Evolutionary conservation across 2,113 vertebrate species (phyloP).

Genomic region (Willisornis vidua): DNA sequence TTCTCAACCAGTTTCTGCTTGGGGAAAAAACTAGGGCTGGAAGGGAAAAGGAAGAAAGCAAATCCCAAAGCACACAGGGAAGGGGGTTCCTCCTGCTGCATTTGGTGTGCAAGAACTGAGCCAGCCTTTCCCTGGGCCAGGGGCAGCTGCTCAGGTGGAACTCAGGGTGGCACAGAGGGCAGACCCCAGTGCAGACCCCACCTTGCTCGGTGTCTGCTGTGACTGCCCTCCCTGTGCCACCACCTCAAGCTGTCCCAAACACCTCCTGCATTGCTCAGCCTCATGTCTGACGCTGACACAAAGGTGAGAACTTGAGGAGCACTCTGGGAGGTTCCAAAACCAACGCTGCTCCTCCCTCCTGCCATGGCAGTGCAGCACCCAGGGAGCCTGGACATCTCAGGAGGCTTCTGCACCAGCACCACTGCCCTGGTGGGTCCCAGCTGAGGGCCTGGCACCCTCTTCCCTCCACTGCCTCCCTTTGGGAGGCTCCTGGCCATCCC

Average conservation of each 20-base stretch:
- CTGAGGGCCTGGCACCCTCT: not conserved
- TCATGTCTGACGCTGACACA: rapidly evolving
- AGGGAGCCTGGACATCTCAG: not conserved
- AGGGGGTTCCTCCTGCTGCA: not conserved
- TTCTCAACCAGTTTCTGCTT: not conserved
- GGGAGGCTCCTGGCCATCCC: too few relatives aligned
- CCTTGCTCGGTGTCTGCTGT: rapidly evolving
- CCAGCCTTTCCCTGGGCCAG: not conserved
- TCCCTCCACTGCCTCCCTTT: not conserved
- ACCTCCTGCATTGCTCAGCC: not conserved
- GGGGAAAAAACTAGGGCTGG: not conserved
- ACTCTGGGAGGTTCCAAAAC: not conserved
- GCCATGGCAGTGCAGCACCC: not conserved
- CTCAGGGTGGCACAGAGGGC: not conserved
- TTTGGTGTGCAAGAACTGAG: not conserved
- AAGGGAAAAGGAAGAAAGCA: not conserved
- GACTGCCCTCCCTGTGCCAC: not conserved
- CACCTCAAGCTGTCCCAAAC: not conserved
- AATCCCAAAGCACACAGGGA: rapidly evolving
- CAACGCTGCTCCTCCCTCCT: not conserved
- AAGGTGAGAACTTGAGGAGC: rapidly evolving
- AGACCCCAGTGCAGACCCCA: not conserved
- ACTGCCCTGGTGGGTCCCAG: not conserved
- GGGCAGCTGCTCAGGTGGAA: not conserved
- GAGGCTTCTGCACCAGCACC: not conserved